Evolutionary conservation across 2,888 invertebrate genomes (phyloP).

Genomic region (Hedychridium roseum): DNA sequence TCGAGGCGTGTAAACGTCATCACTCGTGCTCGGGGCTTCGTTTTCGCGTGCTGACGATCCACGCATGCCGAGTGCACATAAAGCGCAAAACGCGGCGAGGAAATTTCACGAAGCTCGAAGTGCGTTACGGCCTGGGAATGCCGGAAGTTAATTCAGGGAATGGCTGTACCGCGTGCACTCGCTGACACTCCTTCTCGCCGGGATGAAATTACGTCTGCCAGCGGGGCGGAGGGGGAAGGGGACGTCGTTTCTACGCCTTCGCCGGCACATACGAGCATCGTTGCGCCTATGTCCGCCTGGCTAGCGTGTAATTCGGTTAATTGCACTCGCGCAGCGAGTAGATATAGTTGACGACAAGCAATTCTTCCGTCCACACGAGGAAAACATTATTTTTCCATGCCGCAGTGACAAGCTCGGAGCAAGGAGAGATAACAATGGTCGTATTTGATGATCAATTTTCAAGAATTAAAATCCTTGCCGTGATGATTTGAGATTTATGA

Average conservation of each 20-base stretch:
- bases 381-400: too few relatives aligned
- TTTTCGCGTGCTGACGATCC: conserved; percentile 7
- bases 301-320: conserved; percentile 59
- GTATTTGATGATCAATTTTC: too few relatives aligned
- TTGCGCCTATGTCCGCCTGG: not conserved
- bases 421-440: too few relatives aligned
- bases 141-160: conserved; percentile 45
- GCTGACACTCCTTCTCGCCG: conserved; percentile 20
- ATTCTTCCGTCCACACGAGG: too few relatives aligned
- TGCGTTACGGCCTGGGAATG: conserved; percentile 26
- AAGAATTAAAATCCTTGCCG: too few relatives aligned
- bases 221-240: not conserved
- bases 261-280: not conserved
- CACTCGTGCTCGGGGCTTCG: not conserved
- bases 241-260: conserved; percentile 5
- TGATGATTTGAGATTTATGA: too few relatives aligned
- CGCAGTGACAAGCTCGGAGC: too few relatives aligned
- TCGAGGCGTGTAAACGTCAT: not conserved
- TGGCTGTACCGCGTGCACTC: conserved; percentile 20
- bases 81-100: conserved; percentile 17
- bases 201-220: conserved; percentile 32
- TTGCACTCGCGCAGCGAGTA: conserved; percentile 36
- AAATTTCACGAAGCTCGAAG: conserved; percentile 24
- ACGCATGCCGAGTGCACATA: not conserved
- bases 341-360: conserved; percentile 11